A percentile compares a stretch with the other conserved stretches of the same genome.
Conservation (phyloP, 2,888 invertebrate genomes). For the Anthophora plumipes region DNA sequence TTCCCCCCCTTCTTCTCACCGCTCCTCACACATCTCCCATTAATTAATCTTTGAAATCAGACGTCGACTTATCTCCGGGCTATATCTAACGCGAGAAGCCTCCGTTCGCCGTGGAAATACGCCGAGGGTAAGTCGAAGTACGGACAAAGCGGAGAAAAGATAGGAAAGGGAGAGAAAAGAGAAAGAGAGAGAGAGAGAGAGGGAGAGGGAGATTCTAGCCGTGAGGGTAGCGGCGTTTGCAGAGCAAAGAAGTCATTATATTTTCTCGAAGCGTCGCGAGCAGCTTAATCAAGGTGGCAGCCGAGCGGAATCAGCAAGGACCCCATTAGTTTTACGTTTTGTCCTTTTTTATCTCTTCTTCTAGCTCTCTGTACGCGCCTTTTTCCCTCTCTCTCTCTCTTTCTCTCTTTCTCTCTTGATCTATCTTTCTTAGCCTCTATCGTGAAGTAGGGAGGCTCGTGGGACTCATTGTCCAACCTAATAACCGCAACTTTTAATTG, state of each 20-base stretch:
- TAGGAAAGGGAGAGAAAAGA: neutral
- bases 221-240: constrained; percentile 73
- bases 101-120: neutral
- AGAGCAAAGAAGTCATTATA: constrained; percentile 83
- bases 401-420: constrained; percentile 18
- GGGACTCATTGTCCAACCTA: constrained; percentile 83
- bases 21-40: neutral
- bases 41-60: constrained; percentile 53
- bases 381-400: constrained; percentile 12
- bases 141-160: neutral
- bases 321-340: constrained; percentile 82
- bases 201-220: constrained; percentile 14
- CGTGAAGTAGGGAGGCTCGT: constrained; percentile 42
- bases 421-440: neutral
- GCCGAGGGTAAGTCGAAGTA: neutral
- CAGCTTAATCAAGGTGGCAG: constrained; percentile 83
- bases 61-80: constrained; percentile 26
- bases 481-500: constrained; percentile 84
- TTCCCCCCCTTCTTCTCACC: neutral
- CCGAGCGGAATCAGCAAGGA: constrained; percentile 84
- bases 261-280: constrained; percentile 83
- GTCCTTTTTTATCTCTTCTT: constrained; percentile 67
- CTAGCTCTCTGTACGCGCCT: constrained; percentile 45
- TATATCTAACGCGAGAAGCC: neutral
- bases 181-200: constrained; percentile 21